Evolutionary conservation across 1,140 invertebrate genomes (phyloP), one percentile per base, ranked within the genome.

Genomic region (Helicoverpa armigera): DNA sequence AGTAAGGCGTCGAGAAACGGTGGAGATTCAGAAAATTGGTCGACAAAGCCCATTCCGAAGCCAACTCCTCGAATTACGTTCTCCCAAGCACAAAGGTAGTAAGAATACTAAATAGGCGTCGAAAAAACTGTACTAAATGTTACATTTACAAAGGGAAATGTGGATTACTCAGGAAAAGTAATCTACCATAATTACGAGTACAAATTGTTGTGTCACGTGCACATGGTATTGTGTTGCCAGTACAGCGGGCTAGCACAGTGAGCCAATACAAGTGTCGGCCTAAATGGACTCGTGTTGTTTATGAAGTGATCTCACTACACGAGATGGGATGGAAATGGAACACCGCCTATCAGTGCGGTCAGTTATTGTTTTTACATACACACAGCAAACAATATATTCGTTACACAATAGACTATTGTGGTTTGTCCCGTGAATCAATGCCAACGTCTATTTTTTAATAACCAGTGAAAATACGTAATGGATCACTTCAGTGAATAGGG

Each of bases 361-460:
- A 85, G 80, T 85, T 79, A 85, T 83, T 87, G 83, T 83, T 86
- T 84, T 78, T 65, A 79, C 60, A 73, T 31, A 72, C 78, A 50
- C 63, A 53, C n/a, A 61, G 76, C 78, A 84, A 69, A 69, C 31
- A 18, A 50, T 69, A 54, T 43, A 65, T 51, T 14, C 18, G 61
- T 70, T 65, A 31, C 60, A 84, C 77, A 84, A 84, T 80, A 70
- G 77, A 31, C 72, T 48, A 82, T 84, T 84, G 81, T 84, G 80
- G 83, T 61, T 70, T 79, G 70, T 35, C 69, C 70, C 69, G 31
- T 58, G 60, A 70, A 77, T 73, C 76, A 70, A 56, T 69, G 61
- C n/a, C 53, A 58, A 13, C 35, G 12, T 56, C 31, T 60, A 60
- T 79, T 79, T 43, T 76, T 79, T 70, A 58, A 79, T 70, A 69